Evolutionary conservation across 2,888 invertebrate species (phyloP).

Genomic region (Dichetophora obliterata): DNA sequence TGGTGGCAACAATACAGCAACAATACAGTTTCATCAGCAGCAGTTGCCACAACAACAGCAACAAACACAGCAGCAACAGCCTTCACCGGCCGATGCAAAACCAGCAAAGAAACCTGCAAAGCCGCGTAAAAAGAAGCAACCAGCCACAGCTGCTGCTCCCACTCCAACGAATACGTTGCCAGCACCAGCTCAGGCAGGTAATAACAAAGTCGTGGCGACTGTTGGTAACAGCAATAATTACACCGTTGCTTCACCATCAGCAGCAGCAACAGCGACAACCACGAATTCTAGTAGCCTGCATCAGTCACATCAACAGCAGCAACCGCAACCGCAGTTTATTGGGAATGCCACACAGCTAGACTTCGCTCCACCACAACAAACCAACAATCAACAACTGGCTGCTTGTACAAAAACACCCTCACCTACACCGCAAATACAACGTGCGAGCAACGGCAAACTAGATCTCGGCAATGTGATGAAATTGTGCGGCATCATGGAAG

Average conservation of each 20-base stretch:
- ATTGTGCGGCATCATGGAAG: conserved; percentile 78
- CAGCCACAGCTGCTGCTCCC: conserved; percentile 43
- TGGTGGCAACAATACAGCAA: conserved; percentile 49
- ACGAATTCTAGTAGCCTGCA: conserved; percentile 24
- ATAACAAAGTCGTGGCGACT: conserved; percentile 32
- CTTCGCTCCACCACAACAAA: not conserved
- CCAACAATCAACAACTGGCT: conserved; percentile 22
- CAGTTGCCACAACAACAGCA: conserved; percentile 59
- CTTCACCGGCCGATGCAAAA: conserved; percentile 54
- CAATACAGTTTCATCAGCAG: conserved; percentile 61
- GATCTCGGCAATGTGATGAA: conserved; percentile 83
- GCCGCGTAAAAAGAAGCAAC: conserved; percentile 60
- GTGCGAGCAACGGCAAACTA: conserved; percentile 71
- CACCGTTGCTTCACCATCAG: conserved; percentile 4
- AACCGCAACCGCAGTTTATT: conserved; percentile 40
- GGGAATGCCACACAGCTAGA: not conserved
- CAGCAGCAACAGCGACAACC: conserved; percentile 27
- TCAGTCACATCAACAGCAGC: conserved; percentile 43
- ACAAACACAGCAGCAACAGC: conserved; percentile 56
- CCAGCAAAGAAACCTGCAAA: conserved; percentile 61
- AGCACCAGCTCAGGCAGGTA: conserved; percentile 39
- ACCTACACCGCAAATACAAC: conserved; percentile 59
- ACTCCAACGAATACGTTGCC: conserved; percentile 40
- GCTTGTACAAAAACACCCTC: conserved; percentile 53
- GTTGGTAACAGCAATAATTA: not conserved